Conservation (phyloP, 1,140 invertebrate species). For the Plectrocnemia conspersa region DNA sequence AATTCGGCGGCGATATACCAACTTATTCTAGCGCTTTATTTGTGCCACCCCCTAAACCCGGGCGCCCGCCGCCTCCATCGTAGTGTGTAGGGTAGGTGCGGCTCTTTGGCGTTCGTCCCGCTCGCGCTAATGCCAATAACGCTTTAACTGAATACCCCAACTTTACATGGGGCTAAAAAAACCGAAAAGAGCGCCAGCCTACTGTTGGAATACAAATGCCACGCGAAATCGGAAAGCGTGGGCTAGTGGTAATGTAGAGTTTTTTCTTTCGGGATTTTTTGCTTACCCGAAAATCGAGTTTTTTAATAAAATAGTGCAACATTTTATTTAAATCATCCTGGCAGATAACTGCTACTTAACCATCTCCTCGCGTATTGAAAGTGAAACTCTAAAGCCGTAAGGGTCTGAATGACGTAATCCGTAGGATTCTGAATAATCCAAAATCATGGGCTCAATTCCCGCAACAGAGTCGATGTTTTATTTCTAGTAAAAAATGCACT, state of each 20-base stretch:
- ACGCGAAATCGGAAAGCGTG: conserved; percentile 7
- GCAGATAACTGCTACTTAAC: too few species aligned
- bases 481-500: too few species aligned
- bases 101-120: conserved; percentile 14
- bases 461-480: too few species aligned
- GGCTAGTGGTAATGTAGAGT: conserved; percentile 12
- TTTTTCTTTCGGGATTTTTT: background rate
- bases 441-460: too few species aligned
- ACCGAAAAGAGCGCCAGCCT: conserved; percentile 24
- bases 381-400: too few species aligned
- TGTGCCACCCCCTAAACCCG: background rate
- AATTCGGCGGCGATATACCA: conserved; percentile 26
- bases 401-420: too few species aligned
- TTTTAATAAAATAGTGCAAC: too few species aligned
- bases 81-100: too few species aligned
- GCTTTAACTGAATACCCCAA: conserved; percentile 27
- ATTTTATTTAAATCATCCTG: too few species aligned
- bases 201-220: conserved; percentile 25
- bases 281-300: too few species aligned
- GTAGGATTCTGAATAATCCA: too few species aligned
- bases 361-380: too few species aligned
- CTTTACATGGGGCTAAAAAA: conserved; percentile 35
- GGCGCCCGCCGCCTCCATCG: conserved; percentile 6
- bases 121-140: conserved; percentile 26
- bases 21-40: conserved; percentile 21